phyloP scores from a whole-genome alignment of 2,888 invertebrate species.

The Nomada lathburiana region DNA sequence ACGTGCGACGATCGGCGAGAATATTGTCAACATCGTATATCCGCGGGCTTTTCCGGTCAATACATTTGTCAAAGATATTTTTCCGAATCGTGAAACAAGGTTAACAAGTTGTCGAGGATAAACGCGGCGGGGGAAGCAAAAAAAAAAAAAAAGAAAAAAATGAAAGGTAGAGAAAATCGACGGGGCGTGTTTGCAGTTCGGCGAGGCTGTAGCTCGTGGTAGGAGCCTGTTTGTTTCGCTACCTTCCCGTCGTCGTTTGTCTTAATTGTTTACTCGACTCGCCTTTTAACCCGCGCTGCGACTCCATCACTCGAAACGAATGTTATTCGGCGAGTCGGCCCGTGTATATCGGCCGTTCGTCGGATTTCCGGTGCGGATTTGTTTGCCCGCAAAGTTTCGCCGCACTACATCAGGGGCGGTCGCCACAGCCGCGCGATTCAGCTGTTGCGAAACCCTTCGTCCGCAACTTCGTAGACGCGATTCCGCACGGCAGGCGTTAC shows the following conservation, averaged over 20 bases:
- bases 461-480: slow-evolving; percentile 79
- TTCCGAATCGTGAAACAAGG: slow-evolving; percentile 40
- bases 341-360: slow-evolving; percentile 70
- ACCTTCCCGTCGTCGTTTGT: slow-evolving; percentile 65
- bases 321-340: slow-evolving; percentile 56
- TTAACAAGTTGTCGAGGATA: slow-evolving; percentile 23
- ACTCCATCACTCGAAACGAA: slow-evolving; percentile 63
- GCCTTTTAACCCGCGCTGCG: slow-evolving; percentile 63
- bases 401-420: slow-evolving; percentile 80
- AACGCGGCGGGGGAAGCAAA: background rate
- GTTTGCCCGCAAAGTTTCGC: slow-evolving; percentile 83
- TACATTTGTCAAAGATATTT: slow-evolving; percentile 65
- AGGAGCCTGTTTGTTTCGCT: slow-evolving; percentile 70
- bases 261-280: slow-evolving; percentile 74
- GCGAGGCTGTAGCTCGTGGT: slow-evolving; percentile 30
- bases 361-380: slow-evolving; percentile 81
- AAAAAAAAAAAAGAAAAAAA: slow-evolving; percentile 19
- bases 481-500: slow-evolving; percentile 64
- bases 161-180: slow-evolving; percentile 38
- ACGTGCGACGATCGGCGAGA: background rate
- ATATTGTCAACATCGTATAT: slow-evolving; percentile 12
- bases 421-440: slow-evolving; percentile 77
- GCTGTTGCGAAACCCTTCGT: slow-evolving; percentile 80
- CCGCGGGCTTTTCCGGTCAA: slow-evolving; percentile 39
- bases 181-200: slow-evolving; percentile 62